Percentiles rank a stretch among this genome's conserved stretches.
These are phyloP conservation scores for Pseudomyrmex flavicornis DNA, from an alignment of 1,140 invertebrate genomes.

Conservation along the genomic window DNA sequence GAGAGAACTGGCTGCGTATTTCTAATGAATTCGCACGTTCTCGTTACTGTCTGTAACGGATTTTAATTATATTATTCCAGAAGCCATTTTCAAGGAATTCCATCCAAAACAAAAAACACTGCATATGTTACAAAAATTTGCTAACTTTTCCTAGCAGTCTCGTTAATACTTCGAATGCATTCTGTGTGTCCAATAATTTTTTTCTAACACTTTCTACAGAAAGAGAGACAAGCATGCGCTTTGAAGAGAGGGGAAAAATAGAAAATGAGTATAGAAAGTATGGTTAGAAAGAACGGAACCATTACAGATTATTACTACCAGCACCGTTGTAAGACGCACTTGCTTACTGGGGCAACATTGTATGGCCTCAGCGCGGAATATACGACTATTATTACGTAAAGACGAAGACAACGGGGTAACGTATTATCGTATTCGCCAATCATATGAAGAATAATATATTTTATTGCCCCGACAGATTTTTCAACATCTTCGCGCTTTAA, in stretches of 20 bases:
- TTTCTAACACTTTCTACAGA: constrained; percentile 2
- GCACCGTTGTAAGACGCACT: constrained; percentile 2
- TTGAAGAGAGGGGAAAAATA: constrained; percentile 1
- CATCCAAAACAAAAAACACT: background rate
- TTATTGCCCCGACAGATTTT: constrained; percentile 6
- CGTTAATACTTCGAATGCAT: background rate
- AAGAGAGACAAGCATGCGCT: background rate
- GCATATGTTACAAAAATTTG: background rate
- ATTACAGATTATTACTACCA: constrained; percentile 8
- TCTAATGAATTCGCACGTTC: constrained; percentile 8
- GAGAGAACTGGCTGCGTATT: constrained; percentile 31
- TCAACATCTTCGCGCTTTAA: constrained; percentile 19
- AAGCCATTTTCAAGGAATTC: background rate
- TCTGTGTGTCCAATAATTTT: background rate
- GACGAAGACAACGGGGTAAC: background rate
- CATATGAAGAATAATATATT: constrained; percentile 10
- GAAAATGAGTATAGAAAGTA: constrained; percentile 33
- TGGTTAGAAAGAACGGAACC: constrained; percentile 5
- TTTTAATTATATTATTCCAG: constrained; percentile 30
- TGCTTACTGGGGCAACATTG: background rate
- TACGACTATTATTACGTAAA: constrained; percentile 46
- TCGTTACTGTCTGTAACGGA: background rate
- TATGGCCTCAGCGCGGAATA: background rate
- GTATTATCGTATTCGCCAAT: constrained; percentile 33
- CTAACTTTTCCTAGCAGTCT: constrained; percentile 2